A percentile compares a stretch with the other conserved stretches of the same genome.
phyloP scores from a whole-genome alignment of 1,140 invertebrate species.

The Monomorium pharaonis region DNA sequence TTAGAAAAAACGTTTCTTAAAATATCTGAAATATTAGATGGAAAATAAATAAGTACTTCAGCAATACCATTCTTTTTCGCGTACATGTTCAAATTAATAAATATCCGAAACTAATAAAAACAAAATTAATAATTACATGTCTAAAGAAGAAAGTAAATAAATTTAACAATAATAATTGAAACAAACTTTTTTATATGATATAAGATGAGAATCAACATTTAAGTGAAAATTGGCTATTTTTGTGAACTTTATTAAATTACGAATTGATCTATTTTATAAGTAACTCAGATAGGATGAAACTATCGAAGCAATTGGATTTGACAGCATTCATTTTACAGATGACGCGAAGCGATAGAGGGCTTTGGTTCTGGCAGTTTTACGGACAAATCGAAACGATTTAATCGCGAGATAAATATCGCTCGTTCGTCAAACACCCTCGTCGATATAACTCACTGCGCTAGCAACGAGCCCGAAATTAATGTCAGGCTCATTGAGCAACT shows the following conservation, averaged over 20 bases:
- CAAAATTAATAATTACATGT: background rate
- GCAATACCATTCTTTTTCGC: too few relatives aligned
- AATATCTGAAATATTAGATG: background rate
- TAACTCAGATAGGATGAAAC: background rate
- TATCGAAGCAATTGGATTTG: background rate
- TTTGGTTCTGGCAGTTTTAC: conserved; percentile 53
- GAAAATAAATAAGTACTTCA: too few relatives aligned
- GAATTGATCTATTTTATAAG: conserved; percentile 21
- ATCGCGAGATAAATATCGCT: conserved; percentile 46
- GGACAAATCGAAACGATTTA: conserved; percentile 45
- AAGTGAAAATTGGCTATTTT: background rate
- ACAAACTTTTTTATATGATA: background rate
- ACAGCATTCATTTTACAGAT: conserved; percentile 22
- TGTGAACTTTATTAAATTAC: background rate
- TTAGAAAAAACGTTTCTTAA: background rate
- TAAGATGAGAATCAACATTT: background rate
- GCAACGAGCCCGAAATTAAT: conserved; percentile 50
- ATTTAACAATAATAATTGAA: background rate
- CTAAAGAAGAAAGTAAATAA: background rate
- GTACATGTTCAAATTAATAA: background rate
- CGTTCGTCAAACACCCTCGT: conserved; percentile 32
- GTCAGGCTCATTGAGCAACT: conserved; percentile 51
- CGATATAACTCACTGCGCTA: conserved; percentile 18
- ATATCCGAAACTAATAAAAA: background rate
- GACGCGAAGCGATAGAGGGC: conserved; percentile 19